Evolutionary conservation across 2,797 vertebrate genomes (phyloP), one percentile per base, ranked within the genome.

Genomic region (Myioborus miniatus): DNA sequence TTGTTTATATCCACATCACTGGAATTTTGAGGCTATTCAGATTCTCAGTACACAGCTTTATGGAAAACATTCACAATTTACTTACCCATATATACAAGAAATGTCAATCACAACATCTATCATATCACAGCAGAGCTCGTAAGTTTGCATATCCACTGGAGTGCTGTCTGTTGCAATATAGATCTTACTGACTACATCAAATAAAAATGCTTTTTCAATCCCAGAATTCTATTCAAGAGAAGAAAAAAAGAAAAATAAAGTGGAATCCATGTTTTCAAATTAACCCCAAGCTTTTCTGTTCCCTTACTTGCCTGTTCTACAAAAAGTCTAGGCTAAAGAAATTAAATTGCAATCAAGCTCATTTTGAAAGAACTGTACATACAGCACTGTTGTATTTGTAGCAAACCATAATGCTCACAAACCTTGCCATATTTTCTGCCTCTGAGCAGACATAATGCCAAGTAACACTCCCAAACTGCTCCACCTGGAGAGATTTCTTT

Each of bases 131-230:
- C 99, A 99, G 94, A 99, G 98, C 87, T 99, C 99, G 0, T 99
- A 99, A 1, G 99, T 99, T 95, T 99, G 99, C 99, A 99, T 99
- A 90, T 99, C 99, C 97, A 99, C 99, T 4, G 99, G 99, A 83
- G 98, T 98, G 92, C 99, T 99, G 97, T 99, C 99, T 7, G 99
- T 99, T 86, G 99, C 98, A 83, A 99, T 98, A 17, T 99, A 99
- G 96, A 99, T 99, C 98, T 99, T 99, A 97, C 99, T 99, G 97
- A 99, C 99, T 96, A 99, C 99, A 79, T 99, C 99, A 92, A 99
- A 99, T 50, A 99, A 98, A 98, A 99, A 99, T 30, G 99, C 99
- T 95, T 99, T 99, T 96, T 99, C 99, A 96, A 98, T 98, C 76
- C 98, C 98, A 95, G 98, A 98, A 97, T 98, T 98, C 98, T 98